Conservation (phyloP, 2,113 vertebrate species). For the Anseranas semipalmata region DNA sequence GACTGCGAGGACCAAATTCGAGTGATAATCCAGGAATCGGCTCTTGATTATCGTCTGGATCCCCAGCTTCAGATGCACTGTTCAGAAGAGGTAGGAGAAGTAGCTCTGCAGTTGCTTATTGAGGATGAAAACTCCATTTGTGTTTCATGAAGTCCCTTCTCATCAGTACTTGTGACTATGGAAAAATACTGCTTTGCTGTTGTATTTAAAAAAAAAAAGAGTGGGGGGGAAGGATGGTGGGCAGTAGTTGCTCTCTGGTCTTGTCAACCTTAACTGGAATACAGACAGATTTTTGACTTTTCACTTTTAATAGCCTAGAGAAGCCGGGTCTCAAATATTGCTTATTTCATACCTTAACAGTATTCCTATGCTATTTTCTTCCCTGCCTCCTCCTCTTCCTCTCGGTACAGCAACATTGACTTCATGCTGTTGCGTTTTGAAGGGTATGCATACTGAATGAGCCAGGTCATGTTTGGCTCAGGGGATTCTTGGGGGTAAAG, state of each 20-base stretch:
- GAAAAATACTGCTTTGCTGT: not conserved
- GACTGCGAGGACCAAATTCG: slow-evolving; percentile 97
- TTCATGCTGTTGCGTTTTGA: not conserved
- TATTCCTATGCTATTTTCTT: not conserved
- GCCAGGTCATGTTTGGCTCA: not conserved
- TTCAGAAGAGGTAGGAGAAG: slow-evolving; percentile 86
- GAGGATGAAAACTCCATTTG: not conserved
- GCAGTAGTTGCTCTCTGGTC: not conserved
- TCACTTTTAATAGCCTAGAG: not conserved
- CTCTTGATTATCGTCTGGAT: slow-evolving; percentile 95
- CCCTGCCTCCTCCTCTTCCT: not conserved
- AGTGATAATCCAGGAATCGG: slow-evolving; percentile 94
- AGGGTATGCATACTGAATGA: not conserved
- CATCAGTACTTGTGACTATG: not conserved
- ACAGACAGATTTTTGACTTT: not conserved
- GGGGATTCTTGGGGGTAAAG: not conserved
- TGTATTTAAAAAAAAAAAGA: not conserved
- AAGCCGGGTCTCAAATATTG: not conserved
- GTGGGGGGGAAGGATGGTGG: too few relatives aligned
- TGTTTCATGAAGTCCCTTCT: not conserved
- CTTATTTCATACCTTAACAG: not conserved
- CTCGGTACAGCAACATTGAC: not conserved
- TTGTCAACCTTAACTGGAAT: not conserved
- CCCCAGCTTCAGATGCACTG: slow-evolving; percentile 97
- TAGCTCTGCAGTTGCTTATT: not conserved